phyloP scores from a whole-genome alignment of 2,113 vertebrate species.

The Larimichthys polyactis region DNA sequence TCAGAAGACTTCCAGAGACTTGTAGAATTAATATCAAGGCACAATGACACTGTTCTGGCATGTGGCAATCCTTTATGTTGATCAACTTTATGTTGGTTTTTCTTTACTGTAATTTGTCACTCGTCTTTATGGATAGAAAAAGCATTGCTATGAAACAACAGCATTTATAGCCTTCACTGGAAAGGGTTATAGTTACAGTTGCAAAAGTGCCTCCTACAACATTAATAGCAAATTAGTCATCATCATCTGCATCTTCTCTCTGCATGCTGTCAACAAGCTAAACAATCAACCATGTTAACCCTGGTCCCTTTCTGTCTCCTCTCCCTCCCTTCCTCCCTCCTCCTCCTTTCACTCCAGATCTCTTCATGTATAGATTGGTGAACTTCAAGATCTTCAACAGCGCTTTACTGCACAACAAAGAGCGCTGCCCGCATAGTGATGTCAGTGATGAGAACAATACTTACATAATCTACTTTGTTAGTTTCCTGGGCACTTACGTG shows the following conservation, averaged over 20 bases:
- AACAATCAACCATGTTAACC: background rate
- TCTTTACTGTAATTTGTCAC: too few species aligned
- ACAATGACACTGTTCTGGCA: too few species aligned
- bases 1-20: too few species aligned
- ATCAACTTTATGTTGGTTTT: too few species aligned
- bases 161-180: background rate
- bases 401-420: conserved; percentile 97
- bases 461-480: conserved; percentile 99
- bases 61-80: too few species aligned
- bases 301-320: background rate
- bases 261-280: background rate
- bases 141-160: too few species aligned
- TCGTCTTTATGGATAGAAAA: too few species aligned
- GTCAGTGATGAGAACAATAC: conserved; percentile 95
- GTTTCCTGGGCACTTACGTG: conserved; percentile 95
- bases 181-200: background rate
- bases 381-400: conserved; percentile 94
- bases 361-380: conserved; percentile 92
- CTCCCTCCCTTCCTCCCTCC: background rate
- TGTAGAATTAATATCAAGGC: too few species aligned
- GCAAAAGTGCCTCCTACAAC: background rate
- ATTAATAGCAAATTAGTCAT: background rate
- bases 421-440: conserved; percentile 93
- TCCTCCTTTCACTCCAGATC: conserved; percentile 81
- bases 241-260: background rate